Base-by-base conservation (phyloP, 2,113 vertebrate genomes). In the Ictalurus punctatus region DNA sequence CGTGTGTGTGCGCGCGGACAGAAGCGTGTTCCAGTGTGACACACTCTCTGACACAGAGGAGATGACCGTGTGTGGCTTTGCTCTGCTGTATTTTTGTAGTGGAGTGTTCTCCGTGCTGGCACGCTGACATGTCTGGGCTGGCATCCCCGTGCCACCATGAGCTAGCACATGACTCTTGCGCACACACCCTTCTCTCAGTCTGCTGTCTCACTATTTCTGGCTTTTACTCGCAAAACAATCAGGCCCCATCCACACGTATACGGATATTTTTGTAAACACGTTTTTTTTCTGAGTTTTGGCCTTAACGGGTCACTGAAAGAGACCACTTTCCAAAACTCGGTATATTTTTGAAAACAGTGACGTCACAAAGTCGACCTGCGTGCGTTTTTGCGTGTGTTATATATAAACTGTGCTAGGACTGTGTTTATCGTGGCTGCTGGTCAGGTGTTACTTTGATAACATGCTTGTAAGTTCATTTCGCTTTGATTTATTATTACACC, bases 71-170 rank as follows among this genome's bases (percentile, higher is more conserved):
- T 48, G 13, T n/a, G 76, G 81, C 56, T 85, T 88, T 17, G 65
- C 71, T 84, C 87, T 80, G 87, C 71, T 89, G 76, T 87, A 83
- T 87, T 79, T 90, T 85, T 90, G 54, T 69, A 87, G 79, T 63
- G 0, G 44, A 63, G 81, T 61, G 91, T 89, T 87, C 82, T 91
- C 87, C 65, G 40, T 44, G 44, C 81, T 88, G 86, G 88, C 90
- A 88, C 59, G 58, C 84, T 65, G 89, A 84, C 89, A 74, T 90
- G 91, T 86, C 90, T 88, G 58, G 90, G 87, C 89, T 88, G 87
- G 88, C 87, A 84, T 87, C 87, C 86, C 83, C 86, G 65, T 37
- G 74, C 76, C 84, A 85, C 83, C 83, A 85, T 90, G 63, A 63
- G 78, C 88, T 76, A 84, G 87, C 91, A 84, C 89, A 90, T 56